Evolutionary conservation across 2,113 vertebrate species (phyloP).

Genomic region (Neotoma lepida): DNA sequence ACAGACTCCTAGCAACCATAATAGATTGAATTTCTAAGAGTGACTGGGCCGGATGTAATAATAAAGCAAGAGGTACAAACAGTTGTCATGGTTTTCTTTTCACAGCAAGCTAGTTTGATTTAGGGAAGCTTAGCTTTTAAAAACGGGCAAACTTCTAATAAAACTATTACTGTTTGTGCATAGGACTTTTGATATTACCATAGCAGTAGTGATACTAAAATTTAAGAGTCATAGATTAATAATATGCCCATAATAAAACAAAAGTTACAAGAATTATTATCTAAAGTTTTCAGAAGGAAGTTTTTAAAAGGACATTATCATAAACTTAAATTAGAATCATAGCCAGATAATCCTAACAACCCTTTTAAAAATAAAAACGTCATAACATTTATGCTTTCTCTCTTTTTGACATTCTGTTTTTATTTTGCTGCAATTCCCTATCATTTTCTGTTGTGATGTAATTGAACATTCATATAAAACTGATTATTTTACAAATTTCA

Average conservation of each 20-base stretch:
- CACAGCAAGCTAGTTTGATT: constrained; percentile 81
- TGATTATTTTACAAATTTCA: background rate
- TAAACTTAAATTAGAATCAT: constrained; percentile 32
- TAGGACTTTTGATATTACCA: constrained; percentile 67
- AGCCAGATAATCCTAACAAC: background rate
- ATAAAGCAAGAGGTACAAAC: constrained; percentile 87
- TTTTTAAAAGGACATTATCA: background rate
- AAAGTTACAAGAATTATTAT: constrained; percentile 59
- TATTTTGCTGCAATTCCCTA: constrained; percentile 14
- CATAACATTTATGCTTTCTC: background rate
- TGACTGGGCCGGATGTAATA: constrained; percentile 88
- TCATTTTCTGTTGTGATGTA: constrained; percentile 37
- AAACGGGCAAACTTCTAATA: constrained; percentile 67
- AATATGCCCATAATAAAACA: constrained; percentile 21
- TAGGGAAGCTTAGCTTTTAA: constrained; percentile 74
- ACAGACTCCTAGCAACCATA: constrained; percentile 87
- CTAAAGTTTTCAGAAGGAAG: constrained; percentile 54
- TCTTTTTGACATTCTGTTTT: background rate
- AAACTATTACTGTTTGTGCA: constrained; percentile 76
- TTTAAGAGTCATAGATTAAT: constrained; percentile 33
- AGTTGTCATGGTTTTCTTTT: constrained; percentile 89
- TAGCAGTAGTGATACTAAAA: constrained; percentile 57
- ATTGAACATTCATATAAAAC: constrained; percentile 13
- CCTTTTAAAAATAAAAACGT: constrained; percentile 10
- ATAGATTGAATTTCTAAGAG: constrained; percentile 89